Base-by-base conservation (phyloP, 1,140 invertebrate species). In the Nautilus pompilius region DNA sequence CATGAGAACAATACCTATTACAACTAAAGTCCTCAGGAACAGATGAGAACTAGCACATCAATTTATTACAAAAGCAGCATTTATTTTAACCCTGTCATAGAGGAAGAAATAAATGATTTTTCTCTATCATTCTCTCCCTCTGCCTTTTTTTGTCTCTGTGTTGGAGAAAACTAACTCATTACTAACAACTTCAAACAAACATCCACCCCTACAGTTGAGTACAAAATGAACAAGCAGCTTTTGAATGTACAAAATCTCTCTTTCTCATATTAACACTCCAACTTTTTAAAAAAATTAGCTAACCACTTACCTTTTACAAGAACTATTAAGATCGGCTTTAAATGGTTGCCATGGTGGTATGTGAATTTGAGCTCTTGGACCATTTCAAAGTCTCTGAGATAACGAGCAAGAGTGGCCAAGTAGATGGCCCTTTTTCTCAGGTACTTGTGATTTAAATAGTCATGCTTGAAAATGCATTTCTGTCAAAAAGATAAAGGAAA, bases 401-500 rank as follows among this genome's bases (percentile, higher is more conserved):
- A 82, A n/a, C 85, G 78, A 15, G 88, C 88, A 62, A 95, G 78
- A 64, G 87, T 88, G 6, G 87, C 81, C 29, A 95, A 76, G 80
- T 95, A 97, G 32, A 91, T 82, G n/a, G 90, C 87, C 69, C 90
- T 84, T 81, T 95, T 96, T 24, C 88, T 86, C 64, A 90, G 86
- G 80, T 94, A 96, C 59, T 87, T 85, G 51, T 92, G 89, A 82
- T 96, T 95, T 24, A 92, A 77, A 73, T 89, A 89, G 76, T 97
- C 93, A 65, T 79, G 79, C 2, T 62, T 32, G 54, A 77, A 66
- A 26, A 79, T 61, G 65, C 69, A 76, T 29, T 66, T 69, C 78
- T 80, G 33, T 13, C 68, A 68, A 33, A 61, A 28, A 59, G 58
- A 63, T 3, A 59, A 49, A 58, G 2, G 15, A 17, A 60, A 13